Conservation (phyloP, 2,113 vertebrate genomes). For the Spheniscus mendiculus region DNA sequence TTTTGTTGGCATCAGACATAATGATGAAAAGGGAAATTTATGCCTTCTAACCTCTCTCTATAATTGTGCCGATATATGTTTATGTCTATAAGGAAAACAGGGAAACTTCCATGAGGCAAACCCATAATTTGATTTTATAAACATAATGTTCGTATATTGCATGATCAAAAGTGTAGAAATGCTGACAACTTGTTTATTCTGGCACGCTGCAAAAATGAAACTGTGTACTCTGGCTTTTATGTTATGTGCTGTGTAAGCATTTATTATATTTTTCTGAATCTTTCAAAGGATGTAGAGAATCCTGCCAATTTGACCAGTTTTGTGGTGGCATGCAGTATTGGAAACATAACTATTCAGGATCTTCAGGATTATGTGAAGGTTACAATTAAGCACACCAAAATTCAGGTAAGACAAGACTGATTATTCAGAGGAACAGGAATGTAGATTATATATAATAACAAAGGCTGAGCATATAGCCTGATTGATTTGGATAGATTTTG, state of each 20-base stretch:
- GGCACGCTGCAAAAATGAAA: slow-evolving; percentile 14
- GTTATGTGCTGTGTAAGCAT: background rate
- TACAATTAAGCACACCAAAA: slow-evolving; percentile 81
- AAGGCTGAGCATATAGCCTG: background rate
- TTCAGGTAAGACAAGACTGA: slow-evolving; percentile 76
- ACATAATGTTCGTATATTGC: slow-evolving; percentile 50
- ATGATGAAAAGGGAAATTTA: too few species aligned
- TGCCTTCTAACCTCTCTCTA: too few species aligned
- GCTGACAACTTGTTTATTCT: slow-evolving; percentile 67
- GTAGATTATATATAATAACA: background rate
- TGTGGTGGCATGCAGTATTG: slow-evolving; percentile 94
- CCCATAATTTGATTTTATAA: slow-evolving; percentile 56
- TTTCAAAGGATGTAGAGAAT: slow-evolving; percentile 72
- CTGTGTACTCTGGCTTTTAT: background rate
- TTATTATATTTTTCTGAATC: slow-evolving; percentile 18
- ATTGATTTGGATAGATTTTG: background rate
- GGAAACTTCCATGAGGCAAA: slow-evolving; percentile 40
- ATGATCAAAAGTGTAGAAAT: slow-evolving; percentile 63
- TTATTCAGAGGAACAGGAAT: background rate
- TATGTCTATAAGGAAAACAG: too few species aligned
- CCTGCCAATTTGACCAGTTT: slow-evolving; percentile 84
- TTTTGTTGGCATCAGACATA: too few species aligned
- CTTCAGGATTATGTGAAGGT: slow-evolving; percentile 86
- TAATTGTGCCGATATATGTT: too few species aligned
- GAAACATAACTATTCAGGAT: slow-evolving; percentile 83